Conservation (phyloP, 2,888 invertebrate species). For the Cantharis rufa region DNA sequence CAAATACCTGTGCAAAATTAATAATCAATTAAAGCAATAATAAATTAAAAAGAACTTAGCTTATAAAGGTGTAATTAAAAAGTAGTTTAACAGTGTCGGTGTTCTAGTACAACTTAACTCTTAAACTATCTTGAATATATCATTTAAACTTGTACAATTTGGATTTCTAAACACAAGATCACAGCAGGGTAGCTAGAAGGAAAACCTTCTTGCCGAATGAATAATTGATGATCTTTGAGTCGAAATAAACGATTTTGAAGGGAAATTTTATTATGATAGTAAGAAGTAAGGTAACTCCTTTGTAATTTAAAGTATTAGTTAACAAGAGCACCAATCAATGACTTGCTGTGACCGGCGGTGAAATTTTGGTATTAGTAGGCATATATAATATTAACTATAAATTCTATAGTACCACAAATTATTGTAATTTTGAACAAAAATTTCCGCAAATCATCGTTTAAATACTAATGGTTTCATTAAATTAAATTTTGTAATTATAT, state of each 20-base stretch:
- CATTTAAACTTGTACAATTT: not conserved
- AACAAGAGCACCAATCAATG: not conserved
- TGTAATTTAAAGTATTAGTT: not conserved
- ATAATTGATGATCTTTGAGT: slow-evolving; percentile 17
- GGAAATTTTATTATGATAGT: not conserved
- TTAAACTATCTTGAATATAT: not conserved
- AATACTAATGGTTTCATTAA: too few species aligned
- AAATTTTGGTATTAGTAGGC: too few species aligned
- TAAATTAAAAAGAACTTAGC: not conserved
- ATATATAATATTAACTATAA: too few species aligned
- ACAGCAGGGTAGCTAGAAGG: slow-evolving; percentile 10
- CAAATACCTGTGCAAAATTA: not conserved
- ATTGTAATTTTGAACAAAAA: too few species aligned
- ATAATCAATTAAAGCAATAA: not conserved
- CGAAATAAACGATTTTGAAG: slow-evolving; percentile 16
- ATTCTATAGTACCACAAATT: too few species aligned
- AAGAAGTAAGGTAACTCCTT: not conserved
- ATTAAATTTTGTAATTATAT: too few species aligned
- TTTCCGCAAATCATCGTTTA: too few species aligned
- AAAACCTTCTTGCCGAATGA: slow-evolving; percentile 13
- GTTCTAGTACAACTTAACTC: not conserved
- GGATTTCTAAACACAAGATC: slow-evolving; percentile 14
- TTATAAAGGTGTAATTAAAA: not conserved
- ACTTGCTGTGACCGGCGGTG: too few species aligned
- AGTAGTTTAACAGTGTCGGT: not conserved